Conservation (phyloP, 2,113 vertebrate species). For the Stegostoma tigrinum region DNA sequence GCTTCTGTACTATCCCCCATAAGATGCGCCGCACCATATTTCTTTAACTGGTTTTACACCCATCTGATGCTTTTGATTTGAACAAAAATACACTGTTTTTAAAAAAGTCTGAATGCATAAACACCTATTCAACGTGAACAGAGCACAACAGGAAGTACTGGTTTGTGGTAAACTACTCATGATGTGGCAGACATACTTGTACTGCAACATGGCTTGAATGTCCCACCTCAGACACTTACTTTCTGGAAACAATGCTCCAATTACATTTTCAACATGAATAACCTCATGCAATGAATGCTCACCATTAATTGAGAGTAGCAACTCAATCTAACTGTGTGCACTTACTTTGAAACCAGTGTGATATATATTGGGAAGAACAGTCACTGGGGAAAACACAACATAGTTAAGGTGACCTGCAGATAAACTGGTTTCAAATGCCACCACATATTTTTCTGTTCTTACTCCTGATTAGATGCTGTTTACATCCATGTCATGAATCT, state of each 20-base stretch:
- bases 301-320: neutral
- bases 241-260: neutral
- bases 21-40: neutral
- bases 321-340: neutral
- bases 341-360: neutral
- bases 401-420: neutral
- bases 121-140: neutral
- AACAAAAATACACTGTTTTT: neutral
- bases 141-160: conserved; percentile 29
- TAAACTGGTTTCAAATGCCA: neutral
- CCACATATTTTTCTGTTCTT: neutral
- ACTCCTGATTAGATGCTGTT: neutral
- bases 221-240: neutral
- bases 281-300: too few relatives aligned
- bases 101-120: neutral
- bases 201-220: neutral
- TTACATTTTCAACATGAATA: neutral
- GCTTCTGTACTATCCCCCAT: neutral
- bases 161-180: neutral
- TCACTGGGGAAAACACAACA: neutral
- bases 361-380: neutral
- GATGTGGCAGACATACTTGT: neutral
- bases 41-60: neutral
- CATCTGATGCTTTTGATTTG: too few relatives aligned
- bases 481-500: neutral